Evolutionary conservation across 2,113 vertebrate species (phyloP).

Genomic region (Xerus inauris): DNA sequence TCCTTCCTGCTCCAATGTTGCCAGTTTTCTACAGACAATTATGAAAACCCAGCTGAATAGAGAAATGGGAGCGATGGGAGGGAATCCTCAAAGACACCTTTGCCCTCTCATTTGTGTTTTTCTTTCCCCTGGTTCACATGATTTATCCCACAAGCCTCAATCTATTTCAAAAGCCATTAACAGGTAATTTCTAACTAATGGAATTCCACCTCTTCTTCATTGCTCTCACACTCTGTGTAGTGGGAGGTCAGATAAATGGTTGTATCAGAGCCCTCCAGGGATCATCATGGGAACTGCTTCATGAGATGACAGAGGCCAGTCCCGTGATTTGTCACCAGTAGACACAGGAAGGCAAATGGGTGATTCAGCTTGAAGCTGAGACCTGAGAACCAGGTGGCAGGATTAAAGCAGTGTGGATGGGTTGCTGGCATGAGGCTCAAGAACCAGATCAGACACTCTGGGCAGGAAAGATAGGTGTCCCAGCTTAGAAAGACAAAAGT

Average conservation of each 20-base stretch:
- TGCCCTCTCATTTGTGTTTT: background rate
- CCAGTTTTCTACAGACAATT: background rate
- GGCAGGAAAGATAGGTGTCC: background rate
- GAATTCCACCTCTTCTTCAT: background rate
- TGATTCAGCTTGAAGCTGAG: background rate
- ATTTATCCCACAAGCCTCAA: background rate
- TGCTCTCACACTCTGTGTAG: background rate
- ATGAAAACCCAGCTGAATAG: background rate
- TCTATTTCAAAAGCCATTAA: background rate
- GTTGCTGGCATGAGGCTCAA: too few species aligned
- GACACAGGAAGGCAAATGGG: background rate
- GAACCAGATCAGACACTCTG: background rate
- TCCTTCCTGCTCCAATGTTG: too few species aligned
- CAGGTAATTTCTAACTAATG: background rate
- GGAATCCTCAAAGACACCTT: background rate
- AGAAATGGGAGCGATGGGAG: background rate
- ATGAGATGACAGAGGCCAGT: rapidly evolving
- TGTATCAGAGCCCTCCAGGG: background rate
- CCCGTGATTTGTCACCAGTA: background rate
- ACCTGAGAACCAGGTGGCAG: too few species aligned
- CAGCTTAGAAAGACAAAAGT: background rate
- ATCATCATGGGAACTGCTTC: too few species aligned
- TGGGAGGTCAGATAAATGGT: background rate
- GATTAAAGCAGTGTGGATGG: too few species aligned
- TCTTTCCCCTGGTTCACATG: background rate